Conservation (phyloP, 2,113 vertebrate genomes). For the Neodon shergylaensis region DNA sequence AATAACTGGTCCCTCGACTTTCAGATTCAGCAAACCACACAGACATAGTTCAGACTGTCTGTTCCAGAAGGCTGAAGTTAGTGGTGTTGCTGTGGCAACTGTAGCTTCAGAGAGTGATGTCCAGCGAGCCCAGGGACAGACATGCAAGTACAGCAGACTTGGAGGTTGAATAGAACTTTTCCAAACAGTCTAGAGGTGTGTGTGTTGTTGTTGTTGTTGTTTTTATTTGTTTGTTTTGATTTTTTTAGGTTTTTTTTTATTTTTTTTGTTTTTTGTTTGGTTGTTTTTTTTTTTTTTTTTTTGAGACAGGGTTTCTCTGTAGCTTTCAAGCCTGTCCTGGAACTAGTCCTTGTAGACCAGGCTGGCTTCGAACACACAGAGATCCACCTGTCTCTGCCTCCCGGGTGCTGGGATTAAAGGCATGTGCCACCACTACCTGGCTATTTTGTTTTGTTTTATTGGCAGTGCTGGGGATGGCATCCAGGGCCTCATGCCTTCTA, state of each 20-base stretch:
- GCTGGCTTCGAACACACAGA: too few relatives aligned
- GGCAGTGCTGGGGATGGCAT: background rate
- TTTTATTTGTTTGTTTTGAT: background rate
- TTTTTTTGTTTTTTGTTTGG: background rate
- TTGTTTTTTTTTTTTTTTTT: too few relatives aligned
- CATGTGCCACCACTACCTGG: too few relatives aligned
- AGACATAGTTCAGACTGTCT: background rate
- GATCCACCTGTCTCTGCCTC: too few relatives aligned
- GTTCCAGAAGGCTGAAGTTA: background rate
- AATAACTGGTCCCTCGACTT: too few relatives aligned
- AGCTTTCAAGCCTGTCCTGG: too few relatives aligned
- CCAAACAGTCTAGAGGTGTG: background rate
- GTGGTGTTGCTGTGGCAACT: background rate
- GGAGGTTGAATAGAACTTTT: background rate
- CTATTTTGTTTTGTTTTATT: background rate
- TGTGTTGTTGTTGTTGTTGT: background rate
- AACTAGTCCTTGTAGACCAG: too few relatives aligned
- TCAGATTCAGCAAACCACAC: background rate
- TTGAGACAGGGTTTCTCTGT: too few relatives aligned
- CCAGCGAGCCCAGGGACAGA: background rate
- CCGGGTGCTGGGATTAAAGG: too few relatives aligned
- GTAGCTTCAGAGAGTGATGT: background rate
- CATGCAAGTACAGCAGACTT: background rate
- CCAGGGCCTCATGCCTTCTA: background rate
- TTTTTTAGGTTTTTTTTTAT: background rate